Evolutionary conservation across 2,888 invertebrate genomes (phyloP).

Genomic region (Xestobium rufovillosum): DNA sequence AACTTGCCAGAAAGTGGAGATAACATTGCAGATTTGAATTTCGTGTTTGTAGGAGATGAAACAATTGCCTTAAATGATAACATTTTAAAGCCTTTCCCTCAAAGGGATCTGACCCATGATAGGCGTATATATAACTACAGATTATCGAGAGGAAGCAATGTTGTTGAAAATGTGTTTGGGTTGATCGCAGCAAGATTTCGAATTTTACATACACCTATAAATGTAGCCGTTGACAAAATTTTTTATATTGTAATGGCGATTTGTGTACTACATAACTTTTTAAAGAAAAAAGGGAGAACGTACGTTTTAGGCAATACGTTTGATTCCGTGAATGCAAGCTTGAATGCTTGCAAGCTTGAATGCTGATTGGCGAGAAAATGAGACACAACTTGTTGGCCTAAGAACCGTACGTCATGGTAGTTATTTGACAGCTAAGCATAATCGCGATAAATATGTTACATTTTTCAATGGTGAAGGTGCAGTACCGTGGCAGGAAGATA

Average conservation of each 20-base stretch:
- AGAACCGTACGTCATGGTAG: not conserved
- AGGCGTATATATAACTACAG: constrained; percentile 21
- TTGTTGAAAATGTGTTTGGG: constrained; percentile 27
- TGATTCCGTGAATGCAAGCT: not conserved
- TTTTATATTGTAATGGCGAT: constrained; percentile 5
- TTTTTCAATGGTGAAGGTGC: too few relatives aligned
- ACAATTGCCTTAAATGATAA: constrained; percentile 8
- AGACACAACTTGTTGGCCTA: not conserved
- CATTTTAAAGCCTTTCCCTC: constrained; percentile 11
- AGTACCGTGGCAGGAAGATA: too few relatives aligned
- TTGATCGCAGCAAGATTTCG: constrained; percentile 27
- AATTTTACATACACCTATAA: constrained; percentile 12
- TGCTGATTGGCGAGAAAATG: constrained; percentile 2
- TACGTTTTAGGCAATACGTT: not conserved
- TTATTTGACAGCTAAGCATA: not conserved
- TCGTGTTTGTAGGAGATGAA: constrained; percentile 11
- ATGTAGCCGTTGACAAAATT: not conserved
- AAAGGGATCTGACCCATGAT: constrained; percentile 9
- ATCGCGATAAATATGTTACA: not conserved
- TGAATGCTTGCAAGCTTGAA: not conserved
- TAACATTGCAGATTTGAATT: constrained; percentile 10
- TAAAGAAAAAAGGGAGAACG: not conserved
- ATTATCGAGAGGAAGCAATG: constrained; percentile 22
- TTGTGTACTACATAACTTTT: constrained; percentile 4
- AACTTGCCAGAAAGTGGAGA: constrained; percentile 8